These are phyloP conservation scores for Lanius collurio DNA, from an alignment of 2,113 vertebrate genomes.

Conservation along the genomic window DNA sequence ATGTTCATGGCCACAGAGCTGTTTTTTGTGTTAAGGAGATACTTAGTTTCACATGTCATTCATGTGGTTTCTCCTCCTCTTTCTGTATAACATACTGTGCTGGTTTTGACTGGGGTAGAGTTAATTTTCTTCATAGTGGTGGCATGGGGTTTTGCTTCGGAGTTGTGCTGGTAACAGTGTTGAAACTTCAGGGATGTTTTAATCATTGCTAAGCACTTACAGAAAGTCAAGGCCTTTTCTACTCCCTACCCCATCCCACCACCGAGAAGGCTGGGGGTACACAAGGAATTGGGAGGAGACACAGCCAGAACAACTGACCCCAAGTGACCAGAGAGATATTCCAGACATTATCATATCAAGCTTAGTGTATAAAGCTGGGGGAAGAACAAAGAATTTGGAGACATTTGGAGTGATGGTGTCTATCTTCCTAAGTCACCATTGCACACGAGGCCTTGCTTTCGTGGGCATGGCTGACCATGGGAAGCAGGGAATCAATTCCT, in stretches of 20 bases:
- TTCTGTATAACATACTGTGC: not conserved
- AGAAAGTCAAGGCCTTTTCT: not conserved
- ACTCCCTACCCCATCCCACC: not conserved
- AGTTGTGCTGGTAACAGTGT: not conserved
- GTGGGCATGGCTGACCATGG: too few relatives aligned
- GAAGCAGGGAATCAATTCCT: not conserved
- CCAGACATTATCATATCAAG: not conserved
- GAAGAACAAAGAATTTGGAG: not conserved
- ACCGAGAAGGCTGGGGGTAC: rapidly evolving
- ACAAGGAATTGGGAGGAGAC: not conserved
- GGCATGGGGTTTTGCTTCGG: not conserved
- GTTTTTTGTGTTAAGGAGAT: not conserved
- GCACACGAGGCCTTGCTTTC: rapidly evolving
- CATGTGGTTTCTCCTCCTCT: not conserved
- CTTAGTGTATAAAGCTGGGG: not conserved
- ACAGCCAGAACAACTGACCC: not conserved
- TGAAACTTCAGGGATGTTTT: not conserved
- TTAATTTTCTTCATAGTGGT: not conserved
- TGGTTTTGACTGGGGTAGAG: not conserved
- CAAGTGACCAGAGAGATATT: not conserved
- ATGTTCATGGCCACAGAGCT: not conserved
- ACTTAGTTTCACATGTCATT: not conserved
- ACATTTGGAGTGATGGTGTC: not conserved
- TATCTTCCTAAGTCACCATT: not conserved
- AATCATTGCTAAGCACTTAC: not conserved